Base-by-base conservation (phyloP, 2,888 invertebrate genomes). In the Sesia apiformis region DNA sequence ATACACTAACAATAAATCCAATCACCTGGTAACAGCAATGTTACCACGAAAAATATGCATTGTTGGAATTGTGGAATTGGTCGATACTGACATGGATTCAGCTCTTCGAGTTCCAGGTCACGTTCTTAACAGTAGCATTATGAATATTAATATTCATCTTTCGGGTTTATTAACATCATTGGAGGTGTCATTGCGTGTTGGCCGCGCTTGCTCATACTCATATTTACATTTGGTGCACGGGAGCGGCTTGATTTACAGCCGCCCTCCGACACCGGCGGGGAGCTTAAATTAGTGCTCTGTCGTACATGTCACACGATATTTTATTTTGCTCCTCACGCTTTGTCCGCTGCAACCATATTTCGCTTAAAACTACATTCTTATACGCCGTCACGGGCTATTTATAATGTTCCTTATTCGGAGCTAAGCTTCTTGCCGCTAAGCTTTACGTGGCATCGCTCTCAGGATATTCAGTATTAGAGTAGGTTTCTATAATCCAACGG, bases 281-380 rank as follows among this genome's bases (percentile, higher is more conserved):
- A 73, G 76, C 72, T 82, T 86, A 81, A 87, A 84, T 87, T 85
- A 84, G 79, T 81, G 76, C 74, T 72, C 73, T 76, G 81, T 79
- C 80, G 77, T 80, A 76, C 85, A 76, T 85, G 84, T 85, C 84
- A 79, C 80, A 78, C 73, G 72, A 79, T 74, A 78, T 81, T 79
- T 86, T 82, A 78, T 84, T 81, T 79, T 76, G 69, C 72, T 77
- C 69, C 74, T 71, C 70, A 63, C 66, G 64, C 61, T 68, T 69
- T 63, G 66, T 62, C 64, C 65, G 76, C 64, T 66, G 65, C 67
- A 60, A 61, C 68, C 74, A 72, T 72, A 75, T 78, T 81, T 78
- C 76, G 76, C 78, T 76, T 70, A 70, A 78, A 77, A 76, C 76
- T 72, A 71, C 72, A 78, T 80, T 77, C 81, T 78, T 74, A 71